Percentiles rank a stretch among this genome's conserved stretches.
Conservation (phyloP, 2,113 vertebrate genomes). For the Shinisaurus crocodilurus region DNA sequence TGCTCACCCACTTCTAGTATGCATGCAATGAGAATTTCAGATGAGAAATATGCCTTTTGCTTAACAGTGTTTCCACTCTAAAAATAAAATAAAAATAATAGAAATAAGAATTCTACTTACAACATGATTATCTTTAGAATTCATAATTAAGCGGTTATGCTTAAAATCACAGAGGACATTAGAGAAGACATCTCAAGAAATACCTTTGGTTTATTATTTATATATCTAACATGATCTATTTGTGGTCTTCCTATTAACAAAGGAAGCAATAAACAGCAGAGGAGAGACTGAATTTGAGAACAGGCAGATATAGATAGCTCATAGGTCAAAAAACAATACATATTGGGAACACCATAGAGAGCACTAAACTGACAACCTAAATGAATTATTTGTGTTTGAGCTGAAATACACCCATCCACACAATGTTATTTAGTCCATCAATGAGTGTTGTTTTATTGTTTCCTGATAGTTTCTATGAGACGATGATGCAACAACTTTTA, state of each 20-base stretch:
- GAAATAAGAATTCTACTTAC: too few species aligned
- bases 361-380: fast-evolving
- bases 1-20: too few species aligned
- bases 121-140: too few species aligned
- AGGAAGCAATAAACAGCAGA: not conserved
- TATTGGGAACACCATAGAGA: not conserved
- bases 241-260: not conserved
- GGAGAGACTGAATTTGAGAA: not conserved
- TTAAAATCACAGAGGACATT: too few species aligned
- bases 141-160: too few species aligned
- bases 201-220: not conserved
- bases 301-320: not conserved
- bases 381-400: too few species aligned
- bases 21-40: too few species aligned
- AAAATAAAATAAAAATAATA: too few species aligned
- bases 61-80: too few species aligned
- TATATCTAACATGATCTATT: not conserved
- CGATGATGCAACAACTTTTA: too few species aligned
- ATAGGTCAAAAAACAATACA: too few species aligned
- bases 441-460: not conserved
- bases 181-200: fast-evolving
- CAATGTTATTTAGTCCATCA: not conserved
- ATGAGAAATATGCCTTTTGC: too few species aligned
- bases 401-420: not conserved
- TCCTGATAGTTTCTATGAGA: not conserved